Evolutionary conservation across 2,113 vertebrate genomes (phyloP), one percentile per base, ranked within the genome.

Genomic region (Centropus bengalensis): DNA sequence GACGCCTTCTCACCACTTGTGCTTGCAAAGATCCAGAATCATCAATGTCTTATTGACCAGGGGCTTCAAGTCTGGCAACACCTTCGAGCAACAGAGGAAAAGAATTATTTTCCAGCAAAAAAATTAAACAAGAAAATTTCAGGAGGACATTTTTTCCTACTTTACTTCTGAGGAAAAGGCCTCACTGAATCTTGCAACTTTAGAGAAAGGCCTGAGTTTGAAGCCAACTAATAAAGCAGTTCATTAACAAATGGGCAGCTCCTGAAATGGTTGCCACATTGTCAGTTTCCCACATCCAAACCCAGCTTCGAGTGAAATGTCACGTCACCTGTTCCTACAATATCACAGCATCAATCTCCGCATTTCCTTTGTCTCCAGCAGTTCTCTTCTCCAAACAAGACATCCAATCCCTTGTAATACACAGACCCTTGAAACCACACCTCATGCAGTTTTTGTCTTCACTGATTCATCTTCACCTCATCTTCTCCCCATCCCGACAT

Each of bases 191-290:
- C 33, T 91, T 86, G 27, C 45, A 82, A 60, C 44, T 91, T 79
- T 74, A 68, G 14, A 75, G 58, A 91, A 93, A 84, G 36, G 49
- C 67, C 76, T 84, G 78, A 91, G n/a, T 84, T 89, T 93, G 84
- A 88, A 93, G 80, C 69, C 44, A 96, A 64, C 42, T 64, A 86
- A 78, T 67, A 83, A 81, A 89, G 67, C 26, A 78, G 52, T 68
- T 92, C 95, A 79, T 94, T 90, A 92, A 92, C 75, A 2, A 87
- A 93, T 36, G 95, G 69, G 73, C 86, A 94, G 30, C 54, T 89
- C 42, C 58, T 76, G 77, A 91, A 91, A 86, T 68, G 49, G 40
- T 36, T 84, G 47, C 80, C 74, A 75, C 40, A 78, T 78, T 94
- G 92, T 93, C 76, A 84, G 69, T 77, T 86, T 81, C 20, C 26